phyloP scores from a whole-genome alignment of 2,888 invertebrate genomes.

The Eupithecia abbreviata region DNA sequence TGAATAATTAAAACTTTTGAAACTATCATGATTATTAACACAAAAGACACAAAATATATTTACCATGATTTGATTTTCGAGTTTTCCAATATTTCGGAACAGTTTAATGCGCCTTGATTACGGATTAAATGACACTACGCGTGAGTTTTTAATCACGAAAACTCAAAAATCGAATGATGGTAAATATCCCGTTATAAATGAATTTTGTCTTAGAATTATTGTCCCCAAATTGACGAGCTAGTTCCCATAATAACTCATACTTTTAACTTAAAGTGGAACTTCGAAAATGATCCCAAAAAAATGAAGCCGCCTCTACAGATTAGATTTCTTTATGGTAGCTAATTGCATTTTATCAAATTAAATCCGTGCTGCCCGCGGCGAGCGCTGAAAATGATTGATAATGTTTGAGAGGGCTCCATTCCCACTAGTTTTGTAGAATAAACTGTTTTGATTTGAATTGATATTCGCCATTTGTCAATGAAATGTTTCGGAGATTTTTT shows the following conservation, averaged over 20 bases:
- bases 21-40: too few relatives aligned
- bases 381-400: conserved; percentile 73
- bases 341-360: conserved; percentile 84
- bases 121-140: too few relatives aligned
- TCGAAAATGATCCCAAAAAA: conserved; percentile 72
- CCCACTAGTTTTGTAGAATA: conserved; percentile 80
- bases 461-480: conserved; percentile 71
- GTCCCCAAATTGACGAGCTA: conserved; percentile 7
- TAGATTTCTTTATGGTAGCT: conserved; percentile 83
- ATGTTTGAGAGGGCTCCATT: conserved; percentile 73
- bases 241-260: conserved; percentile 44
- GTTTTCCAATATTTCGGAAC: too few relatives aligned
- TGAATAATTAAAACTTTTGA: too few relatives aligned
- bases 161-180: too few relatives aligned
- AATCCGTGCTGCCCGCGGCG: conserved; percentile 67
- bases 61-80: too few relatives aligned
- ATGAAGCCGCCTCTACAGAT: conserved; percentile 74
- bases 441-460: conserved; percentile 80
- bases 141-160: too few relatives aligned
- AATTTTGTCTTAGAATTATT: background rate
- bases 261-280: conserved; percentile 63
- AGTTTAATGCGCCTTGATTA: too few relatives aligned
- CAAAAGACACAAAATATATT: too few relatives aligned
- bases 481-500: conserved; percentile 12
- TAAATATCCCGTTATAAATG: too few relatives aligned